Percentiles rank a stretch among this genome's conserved stretches.
Conservation (phyloP, 2,797 vertebrate species). For the Myiotriccus ornatus region DNA sequence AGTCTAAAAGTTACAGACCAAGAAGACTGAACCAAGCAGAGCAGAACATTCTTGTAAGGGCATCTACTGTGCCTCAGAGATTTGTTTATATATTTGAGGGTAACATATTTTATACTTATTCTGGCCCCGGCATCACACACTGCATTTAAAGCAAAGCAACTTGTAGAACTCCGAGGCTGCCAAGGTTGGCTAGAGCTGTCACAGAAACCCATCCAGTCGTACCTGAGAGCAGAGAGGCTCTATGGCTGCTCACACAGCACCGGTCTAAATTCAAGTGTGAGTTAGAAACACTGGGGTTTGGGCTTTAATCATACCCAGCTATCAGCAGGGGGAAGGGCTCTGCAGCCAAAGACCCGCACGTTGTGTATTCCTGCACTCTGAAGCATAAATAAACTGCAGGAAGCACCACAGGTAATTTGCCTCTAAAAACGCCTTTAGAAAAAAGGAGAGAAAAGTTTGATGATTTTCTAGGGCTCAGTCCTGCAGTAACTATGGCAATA, state of each 20-base stretch:
- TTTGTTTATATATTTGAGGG: slow-evolving; percentile 64
- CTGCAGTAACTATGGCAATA: neutral
- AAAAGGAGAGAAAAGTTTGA: neutral
- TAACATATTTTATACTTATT: slow-evolving; percentile 46
- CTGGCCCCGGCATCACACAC: neutral
- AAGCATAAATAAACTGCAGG: neutral
- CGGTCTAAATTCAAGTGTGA: neutral
- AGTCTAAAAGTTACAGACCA: slow-evolving; percentile 48
- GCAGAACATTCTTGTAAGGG: slow-evolving; percentile 53
- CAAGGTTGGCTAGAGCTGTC: slow-evolving; percentile 1
- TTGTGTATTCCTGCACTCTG: neutral
- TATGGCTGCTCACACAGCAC: neutral
- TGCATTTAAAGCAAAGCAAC: slow-evolving; percentile 38
- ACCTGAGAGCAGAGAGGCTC: neutral
- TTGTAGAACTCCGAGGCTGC: slow-evolving; percentile 8
- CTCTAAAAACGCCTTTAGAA: neutral
- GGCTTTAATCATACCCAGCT: neutral
- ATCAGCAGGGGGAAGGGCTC: neutral
- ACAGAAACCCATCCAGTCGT: neutral
- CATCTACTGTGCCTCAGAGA: slow-evolving; percentile 34
- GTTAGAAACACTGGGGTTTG: neutral
- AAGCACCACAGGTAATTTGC: neutral
- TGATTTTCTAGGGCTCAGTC: neutral
- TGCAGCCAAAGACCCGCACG: neutral
- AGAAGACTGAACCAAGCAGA: slow-evolving; percentile 48